Evolutionary conservation across 2,113 vertebrate species (phyloP).

Genomic region (Euleptes europaea): DNA sequence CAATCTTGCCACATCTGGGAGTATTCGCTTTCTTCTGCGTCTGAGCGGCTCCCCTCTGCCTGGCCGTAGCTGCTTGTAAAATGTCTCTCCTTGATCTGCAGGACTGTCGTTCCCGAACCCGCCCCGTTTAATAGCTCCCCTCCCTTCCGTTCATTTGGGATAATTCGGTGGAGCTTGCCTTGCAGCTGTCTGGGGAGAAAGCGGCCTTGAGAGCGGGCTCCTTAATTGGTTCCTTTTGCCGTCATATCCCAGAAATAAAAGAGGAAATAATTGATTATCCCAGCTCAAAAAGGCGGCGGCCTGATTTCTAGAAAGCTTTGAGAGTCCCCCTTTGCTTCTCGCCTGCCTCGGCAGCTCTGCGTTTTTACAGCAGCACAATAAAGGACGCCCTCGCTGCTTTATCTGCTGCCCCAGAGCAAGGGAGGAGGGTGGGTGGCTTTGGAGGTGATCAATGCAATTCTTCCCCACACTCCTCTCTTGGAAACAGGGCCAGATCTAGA

Average conservation of each 20-base stretch:
- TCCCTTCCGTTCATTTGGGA: not conserved
- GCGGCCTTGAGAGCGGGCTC: not conserved
- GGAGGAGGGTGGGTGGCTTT: accelerated
- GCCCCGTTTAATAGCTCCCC: not conserved
- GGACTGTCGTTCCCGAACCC: accelerated
- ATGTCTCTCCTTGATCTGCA: not conserved
- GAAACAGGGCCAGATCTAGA: no score
- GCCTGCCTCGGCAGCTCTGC: accelerated
- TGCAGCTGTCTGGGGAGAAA: not conserved
- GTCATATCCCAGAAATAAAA: accelerated
- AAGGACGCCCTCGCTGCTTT: not conserved
- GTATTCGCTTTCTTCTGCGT: conserved; percentile 11
- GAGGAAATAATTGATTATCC: accelerated
- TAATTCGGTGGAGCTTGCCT: not conserved
- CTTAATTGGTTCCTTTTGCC: conserved; percentile 5
- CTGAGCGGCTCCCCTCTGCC: not conserved
- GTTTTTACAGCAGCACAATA: not conserved
- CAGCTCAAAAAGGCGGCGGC: not conserved
- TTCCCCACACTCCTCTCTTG: conserved; percentile 37
- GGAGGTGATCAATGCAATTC: conserved; percentile 5
- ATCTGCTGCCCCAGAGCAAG: not conserved
- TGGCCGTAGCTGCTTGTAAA: not conserved
- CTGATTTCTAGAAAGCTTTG: accelerated
- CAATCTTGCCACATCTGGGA: not conserved
- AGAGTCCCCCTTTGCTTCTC: not conserved